Evolutionary conservation across 2,888 invertebrate genomes (phyloP).

Genomic region (Pristionchus arcanus): DNA sequence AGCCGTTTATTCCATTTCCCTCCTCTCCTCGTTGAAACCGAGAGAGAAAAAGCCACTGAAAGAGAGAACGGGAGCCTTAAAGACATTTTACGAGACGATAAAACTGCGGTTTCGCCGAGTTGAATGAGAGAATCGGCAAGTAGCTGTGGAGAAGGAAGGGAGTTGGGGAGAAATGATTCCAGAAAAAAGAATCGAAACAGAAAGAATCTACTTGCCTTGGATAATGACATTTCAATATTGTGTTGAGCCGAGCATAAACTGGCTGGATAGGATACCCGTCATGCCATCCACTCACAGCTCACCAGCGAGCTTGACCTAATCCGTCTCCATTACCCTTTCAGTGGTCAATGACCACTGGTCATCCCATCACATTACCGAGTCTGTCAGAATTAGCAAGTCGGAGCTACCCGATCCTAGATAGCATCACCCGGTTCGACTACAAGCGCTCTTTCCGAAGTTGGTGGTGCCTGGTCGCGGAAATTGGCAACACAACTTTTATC

Average conservation of each 20-base stretch:
- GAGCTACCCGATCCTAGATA: not conserved
- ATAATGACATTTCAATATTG: no score
- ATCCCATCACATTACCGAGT: constrained; percentile 38
- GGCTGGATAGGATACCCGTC: no score
- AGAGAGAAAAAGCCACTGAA: not conserved
- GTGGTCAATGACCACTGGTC: no score
- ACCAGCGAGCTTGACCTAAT: not conserved
- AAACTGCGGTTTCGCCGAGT: constrained; percentile 11
- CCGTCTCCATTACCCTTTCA: constrained; percentile 44
- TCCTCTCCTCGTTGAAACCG: not conserved
- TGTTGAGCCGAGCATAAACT: no score
- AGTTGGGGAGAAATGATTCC: no score
- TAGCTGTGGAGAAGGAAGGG: not conserved
- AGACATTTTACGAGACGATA: not conserved
- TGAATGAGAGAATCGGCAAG: not conserved
- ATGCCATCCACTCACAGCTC: not conserved
- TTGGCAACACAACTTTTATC: no score
- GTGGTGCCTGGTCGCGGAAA: no score
- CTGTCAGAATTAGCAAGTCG: not conserved
- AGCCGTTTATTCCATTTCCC: constrained; percentile 43
- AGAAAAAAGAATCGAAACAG: no score
- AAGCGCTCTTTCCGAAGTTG: no score
- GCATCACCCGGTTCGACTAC: no score
- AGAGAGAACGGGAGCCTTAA: not conserved
- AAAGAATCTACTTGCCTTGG: no score